These are phyloP conservation scores for Chlorospingus semifuscus DNA, from an alignment of 2,797 vertebrate species.

Conservation along the genomic window DNA sequence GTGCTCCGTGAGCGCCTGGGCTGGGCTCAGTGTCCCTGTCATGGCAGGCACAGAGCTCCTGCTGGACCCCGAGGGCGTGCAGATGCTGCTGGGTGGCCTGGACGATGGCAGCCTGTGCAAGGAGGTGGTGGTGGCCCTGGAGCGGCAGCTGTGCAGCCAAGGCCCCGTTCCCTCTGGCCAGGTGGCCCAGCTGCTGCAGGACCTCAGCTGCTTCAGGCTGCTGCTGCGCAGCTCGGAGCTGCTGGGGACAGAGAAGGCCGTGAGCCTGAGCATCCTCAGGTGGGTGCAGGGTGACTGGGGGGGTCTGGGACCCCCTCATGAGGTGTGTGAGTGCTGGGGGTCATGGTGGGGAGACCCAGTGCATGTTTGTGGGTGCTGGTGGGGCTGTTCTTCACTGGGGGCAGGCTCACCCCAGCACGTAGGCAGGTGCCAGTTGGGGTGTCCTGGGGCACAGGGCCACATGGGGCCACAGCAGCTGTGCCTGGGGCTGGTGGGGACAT, in stretches of 20 bases:
- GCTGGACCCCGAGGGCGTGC: not conserved
- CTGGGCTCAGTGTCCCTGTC: not conserved
- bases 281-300: not conserved
- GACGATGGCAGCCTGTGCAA: constrained; percentile 78
- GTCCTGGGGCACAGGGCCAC: rapidly evolving
- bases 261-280: constrained; percentile 85
- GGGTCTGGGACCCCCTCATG: not conserved
- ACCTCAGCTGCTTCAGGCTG: constrained; percentile 82
- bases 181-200: constrained; percentile 75
- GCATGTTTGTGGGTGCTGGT: rapidly evolving
- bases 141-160: constrained; percentile 81
- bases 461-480: not conserved
- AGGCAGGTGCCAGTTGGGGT: rapidly evolving
- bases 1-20: rapidly evolving
- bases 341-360: rapidly evolving
- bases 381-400: not conserved
- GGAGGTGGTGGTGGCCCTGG: constrained; percentile 88
- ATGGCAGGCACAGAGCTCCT: not conserved
- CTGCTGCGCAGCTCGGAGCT: constrained; percentile 85
- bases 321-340: not conserved
- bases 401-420: rapidly evolving
- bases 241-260: constrained; percentile 80
- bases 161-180: constrained; percentile 68
- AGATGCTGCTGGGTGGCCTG: constrained; percentile 77
- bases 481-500: not conserved